Evolutionary conservation across 2,797 vertebrate genomes (phyloP), one percentile per base, ranked within the genome.

Genomic region (Silurus lanzhouensis): DNA sequence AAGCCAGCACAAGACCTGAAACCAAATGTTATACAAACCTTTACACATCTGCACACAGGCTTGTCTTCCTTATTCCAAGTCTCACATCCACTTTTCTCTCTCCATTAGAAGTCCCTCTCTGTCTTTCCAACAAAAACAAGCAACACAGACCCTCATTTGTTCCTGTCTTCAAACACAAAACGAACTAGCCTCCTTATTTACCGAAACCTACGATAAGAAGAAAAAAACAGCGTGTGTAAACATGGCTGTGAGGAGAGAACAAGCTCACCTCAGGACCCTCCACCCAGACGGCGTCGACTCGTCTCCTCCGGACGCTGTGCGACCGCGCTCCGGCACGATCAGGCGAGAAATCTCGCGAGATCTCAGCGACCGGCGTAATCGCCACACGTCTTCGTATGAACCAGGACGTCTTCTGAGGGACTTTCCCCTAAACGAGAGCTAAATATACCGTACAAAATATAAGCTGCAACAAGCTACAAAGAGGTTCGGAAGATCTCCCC

Each of bases 251-350:
- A 79, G 2, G 25, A 70, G 1, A 3, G 61, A 22, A 55, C 76
- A 64, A 70, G 82, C 89, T 87, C 88, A 83, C 83, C 76, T 81
- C 58, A n/a, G 20, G 9, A 74, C 68, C 82, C 86, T 72, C 77
- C 72, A 84, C 58, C 68, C 86, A 85, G 68, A 81, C 87, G 68
- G 44, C 67, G 67, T 67, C 66, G 85, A 74, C 74, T 88, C 88
- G 86, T 80, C 79, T 89, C 87, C 84, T 88, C 87, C 71, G 85
- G 80, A 71, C 64, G 86, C 88, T 90, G 89, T 87, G 86, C 83
- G 85, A 67, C 81, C 25, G 80, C 81, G 74, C 81, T 83, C 48
- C 17, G 38, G n/a, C 74, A 72, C 55, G 74, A 63, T 31, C 70
- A 57, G 70, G 13, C 76, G 64, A 48, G 78, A 64, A 58, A 22